These are phyloP conservation scores for Clarias batrachus DNA, from an alignment of 2,113 vertebrate genomes.

Conservation along the genomic window DNA sequence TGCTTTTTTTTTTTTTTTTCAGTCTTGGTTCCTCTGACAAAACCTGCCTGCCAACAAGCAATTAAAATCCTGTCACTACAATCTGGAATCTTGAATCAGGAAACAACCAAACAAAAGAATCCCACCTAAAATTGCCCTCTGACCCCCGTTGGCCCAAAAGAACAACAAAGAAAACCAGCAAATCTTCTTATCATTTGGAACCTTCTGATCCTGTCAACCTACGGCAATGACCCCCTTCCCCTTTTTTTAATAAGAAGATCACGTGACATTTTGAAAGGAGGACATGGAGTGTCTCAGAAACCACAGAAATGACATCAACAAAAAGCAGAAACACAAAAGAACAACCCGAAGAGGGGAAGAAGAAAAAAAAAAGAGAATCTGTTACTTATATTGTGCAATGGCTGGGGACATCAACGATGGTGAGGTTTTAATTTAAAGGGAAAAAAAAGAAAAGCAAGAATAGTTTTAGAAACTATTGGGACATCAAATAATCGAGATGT, in stretches of 20 bases:
- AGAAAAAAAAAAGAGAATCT: constrained; percentile 46
- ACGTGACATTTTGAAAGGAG: constrained; percentile 53
- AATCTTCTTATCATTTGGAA: constrained; percentile 53
- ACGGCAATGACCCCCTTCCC: constrained; percentile 34
- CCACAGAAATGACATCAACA: constrained; percentile 54
- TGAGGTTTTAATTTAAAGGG: constrained; percentile 41
- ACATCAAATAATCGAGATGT: constrained; percentile 34
- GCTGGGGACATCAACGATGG: constrained; percentile 58
- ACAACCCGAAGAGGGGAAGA: constrained; percentile 47
- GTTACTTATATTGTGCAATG: constrained; percentile 55
- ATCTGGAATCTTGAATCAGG: constrained; percentile 69
- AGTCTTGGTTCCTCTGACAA: constrained; percentile 97
- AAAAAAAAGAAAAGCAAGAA: constrained; percentile 7
- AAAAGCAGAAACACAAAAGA: constrained; percentile 49
- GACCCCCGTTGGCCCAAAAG: constrained; percentile 48
- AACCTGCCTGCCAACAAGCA: constrained; percentile 78
- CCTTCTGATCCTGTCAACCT: constrained; percentile 46
- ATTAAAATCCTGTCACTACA: constrained; percentile 72
- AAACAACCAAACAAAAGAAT: constrained; percentile 56
- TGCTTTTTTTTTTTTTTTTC: constrained; percentile 52
- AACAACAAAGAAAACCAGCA: constrained; percentile 40
- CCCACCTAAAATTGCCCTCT: constrained; percentile 53
- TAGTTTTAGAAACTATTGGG: constrained; percentile 41
- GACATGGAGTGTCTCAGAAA: constrained; percentile 59
- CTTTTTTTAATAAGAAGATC: constrained; percentile 52